These are phyloP conservation scores for Megaceryle torquata DNA, from an alignment of 2,113 vertebrate genomes.

Conservation along the genomic window DNA sequence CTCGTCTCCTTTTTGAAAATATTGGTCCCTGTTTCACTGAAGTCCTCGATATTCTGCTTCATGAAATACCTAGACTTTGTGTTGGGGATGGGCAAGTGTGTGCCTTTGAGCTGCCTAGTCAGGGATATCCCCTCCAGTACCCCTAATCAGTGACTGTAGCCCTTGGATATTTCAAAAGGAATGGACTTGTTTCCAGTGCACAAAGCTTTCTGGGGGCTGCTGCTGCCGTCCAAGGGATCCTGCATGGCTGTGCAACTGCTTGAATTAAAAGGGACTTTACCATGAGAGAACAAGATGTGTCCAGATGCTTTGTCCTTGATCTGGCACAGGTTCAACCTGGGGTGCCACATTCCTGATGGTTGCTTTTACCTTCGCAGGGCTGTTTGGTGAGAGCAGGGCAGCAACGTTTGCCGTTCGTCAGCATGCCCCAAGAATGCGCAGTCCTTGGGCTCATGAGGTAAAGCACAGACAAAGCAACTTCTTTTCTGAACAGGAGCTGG, in stretches of 20 bases:
- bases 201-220: background rate
- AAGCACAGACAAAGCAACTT: background rate
- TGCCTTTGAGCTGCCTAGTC: background rate
- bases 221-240: background rate
- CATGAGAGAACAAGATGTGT: background rate
- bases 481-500: background rate
- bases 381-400: background rate
- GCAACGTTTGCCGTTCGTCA: rapidly evolving
- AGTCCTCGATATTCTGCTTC: background rate
- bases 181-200: background rate
- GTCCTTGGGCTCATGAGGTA: rapidly evolving
- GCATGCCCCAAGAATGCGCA: rapidly evolving
- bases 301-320: background rate
- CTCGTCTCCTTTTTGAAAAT: background rate
- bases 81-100: rapidly evolving
- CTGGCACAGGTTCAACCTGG: background rate
- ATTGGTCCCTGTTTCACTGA: background rate
- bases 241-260: background rate
- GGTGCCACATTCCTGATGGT: background rate
- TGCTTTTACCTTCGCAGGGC: background rate
- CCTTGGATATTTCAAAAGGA: background rate
- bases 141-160: background rate
- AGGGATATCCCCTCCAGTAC: background rate
- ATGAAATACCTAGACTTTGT: background rate
- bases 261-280: background rate